Conservation (phyloP, 2,888 invertebrate genomes). For the Sarcophaga variegata region DNA sequence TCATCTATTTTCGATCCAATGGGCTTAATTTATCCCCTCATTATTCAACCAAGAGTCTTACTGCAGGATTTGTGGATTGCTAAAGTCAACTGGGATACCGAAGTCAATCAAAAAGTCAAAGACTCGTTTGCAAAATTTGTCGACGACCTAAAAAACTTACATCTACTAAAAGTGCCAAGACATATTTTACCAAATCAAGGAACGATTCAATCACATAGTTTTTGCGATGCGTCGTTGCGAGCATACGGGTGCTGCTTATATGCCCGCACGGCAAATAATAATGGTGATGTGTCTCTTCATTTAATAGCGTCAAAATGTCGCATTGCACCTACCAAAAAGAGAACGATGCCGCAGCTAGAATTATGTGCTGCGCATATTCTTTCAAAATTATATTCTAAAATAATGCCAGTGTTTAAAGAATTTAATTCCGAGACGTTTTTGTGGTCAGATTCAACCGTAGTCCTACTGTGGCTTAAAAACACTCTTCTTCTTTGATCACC, state of each 20-base stretch:
- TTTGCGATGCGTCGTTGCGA: conserved; percentile 19
- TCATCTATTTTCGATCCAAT: conserved; percentile 46
- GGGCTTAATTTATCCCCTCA: conserved; percentile 50
- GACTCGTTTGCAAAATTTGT: conserved; percentile 14
- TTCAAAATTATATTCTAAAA: conserved; percentile 37
- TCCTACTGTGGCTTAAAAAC: conserved; percentile 45
- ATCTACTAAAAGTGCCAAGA: conserved; percentile 15
- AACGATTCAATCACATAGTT: conserved; percentile 21
- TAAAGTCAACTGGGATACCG: conserved; percentile 34
- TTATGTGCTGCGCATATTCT: conserved; percentile 15
- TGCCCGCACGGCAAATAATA: background rate
- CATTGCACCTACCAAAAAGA: conserved; percentile 34
- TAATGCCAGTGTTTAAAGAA: conserved; percentile 33
- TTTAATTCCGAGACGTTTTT: conserved; percentile 26
- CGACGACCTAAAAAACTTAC: conserved; percentile 23
- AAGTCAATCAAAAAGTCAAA: conserved; percentile 13
- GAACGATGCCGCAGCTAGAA: conserved; percentile 37
- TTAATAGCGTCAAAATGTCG: conserved; percentile 6
- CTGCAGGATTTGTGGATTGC: conserved; percentile 50
- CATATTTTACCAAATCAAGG: conserved; percentile 24
- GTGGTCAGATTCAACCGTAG: conserved; percentile 50
- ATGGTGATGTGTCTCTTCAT: background rate
- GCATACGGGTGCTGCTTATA: conserved; percentile 34
- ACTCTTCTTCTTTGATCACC: conserved; percentile 45
- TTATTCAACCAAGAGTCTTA: conserved; percentile 57